Percentiles rank a stretch among this genome's conserved stretches.
Conservation (phyloP, 2,888 invertebrate species). For the Ophion ventricosus region DNA sequence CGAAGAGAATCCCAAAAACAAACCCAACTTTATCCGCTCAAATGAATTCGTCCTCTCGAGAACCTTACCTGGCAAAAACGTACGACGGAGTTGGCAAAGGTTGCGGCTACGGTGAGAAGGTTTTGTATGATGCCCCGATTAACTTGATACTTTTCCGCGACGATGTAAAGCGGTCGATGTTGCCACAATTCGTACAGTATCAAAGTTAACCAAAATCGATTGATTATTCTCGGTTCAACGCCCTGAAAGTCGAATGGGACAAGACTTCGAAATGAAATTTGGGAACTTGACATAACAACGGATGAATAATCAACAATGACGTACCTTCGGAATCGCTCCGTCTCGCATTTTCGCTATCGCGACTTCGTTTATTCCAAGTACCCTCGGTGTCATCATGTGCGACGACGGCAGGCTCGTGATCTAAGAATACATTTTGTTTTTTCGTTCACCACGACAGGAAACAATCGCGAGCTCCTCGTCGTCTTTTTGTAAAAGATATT, state of each 20-base stretch:
- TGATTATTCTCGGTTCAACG: slow-evolving; percentile 86
- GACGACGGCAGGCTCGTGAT: slow-evolving; percentile 86
- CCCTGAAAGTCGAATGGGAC: slow-evolving; percentile 81
- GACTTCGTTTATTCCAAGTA: slow-evolving; percentile 91
- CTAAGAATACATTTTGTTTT: slow-evolving; percentile 80
- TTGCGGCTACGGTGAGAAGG: slow-evolving; percentile 88
- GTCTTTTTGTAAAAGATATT: not conserved
- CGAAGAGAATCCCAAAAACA: no score
- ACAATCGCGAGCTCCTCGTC: not conserved
- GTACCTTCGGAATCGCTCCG: slow-evolving; percentile 79
- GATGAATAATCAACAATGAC: slow-evolving; percentile 15
- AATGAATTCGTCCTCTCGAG: no score
- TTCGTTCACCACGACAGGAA: slow-evolving; percentile 22
- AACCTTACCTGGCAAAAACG: slow-evolving; percentile 89
- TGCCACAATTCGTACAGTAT: slow-evolving; percentile 93
- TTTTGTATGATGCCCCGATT: slow-evolving; percentile 93
- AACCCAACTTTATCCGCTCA: no score
- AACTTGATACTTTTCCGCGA: slow-evolving; percentile 89
- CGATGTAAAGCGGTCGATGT: slow-evolving; percentile 86
- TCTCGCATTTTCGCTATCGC: slow-evolving; percentile 75
- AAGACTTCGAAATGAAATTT: not conserved
- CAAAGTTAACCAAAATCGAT: slow-evolving; percentile 93
- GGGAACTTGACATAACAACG: not conserved
- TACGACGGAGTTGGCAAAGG: slow-evolving; percentile 90
- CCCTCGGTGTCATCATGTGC: slow-evolving; percentile 88